Evolutionary conservation across 2,888 invertebrate genomes (phyloP).

Genomic region (Orthonevra nobilis): DNA sequence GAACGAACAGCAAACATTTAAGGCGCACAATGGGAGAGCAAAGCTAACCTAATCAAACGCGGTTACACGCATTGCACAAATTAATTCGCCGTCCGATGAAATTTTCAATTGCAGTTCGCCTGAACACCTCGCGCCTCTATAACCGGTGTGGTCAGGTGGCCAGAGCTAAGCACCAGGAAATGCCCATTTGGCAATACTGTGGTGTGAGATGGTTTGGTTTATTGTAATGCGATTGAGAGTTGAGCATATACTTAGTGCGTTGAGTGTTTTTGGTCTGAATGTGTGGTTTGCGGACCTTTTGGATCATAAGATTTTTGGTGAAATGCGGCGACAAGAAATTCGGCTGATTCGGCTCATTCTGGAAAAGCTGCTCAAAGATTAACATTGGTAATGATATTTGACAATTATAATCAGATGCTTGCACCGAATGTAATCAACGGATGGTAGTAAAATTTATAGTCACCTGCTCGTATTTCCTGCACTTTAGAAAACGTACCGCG

Average conservation of each 20-base stretch:
- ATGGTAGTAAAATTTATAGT: too few species aligned
- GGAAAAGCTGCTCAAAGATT: too few species aligned
- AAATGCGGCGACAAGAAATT: too few species aligned
- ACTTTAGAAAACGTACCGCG: too few species aligned
- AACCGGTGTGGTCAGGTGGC: neutral
- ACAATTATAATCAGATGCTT: too few species aligned
- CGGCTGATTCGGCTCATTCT: too few species aligned
- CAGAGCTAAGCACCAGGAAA: conserved; percentile 44
- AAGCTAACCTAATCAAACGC: conserved; percentile 44
- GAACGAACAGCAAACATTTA: conserved; percentile 5
- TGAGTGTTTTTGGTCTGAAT: neutral
- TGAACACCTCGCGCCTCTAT: conserved; percentile 23
- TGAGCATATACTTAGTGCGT: neutral
- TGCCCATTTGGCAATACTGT: conserved; percentile 45
- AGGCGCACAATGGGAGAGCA: conserved; percentile 30
- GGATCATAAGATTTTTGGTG: too few species aligned
- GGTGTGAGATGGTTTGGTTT: conserved; percentile 10
- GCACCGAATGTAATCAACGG: too few species aligned
- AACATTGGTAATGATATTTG: too few species aligned
- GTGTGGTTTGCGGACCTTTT: neutral
- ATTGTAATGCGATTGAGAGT: conserved; percentile 25
- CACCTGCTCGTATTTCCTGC: too few species aligned
- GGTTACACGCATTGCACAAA: conserved; percentile 58
- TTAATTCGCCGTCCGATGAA: conserved; percentile 52
- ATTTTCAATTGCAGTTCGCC: conserved; percentile 56